Percentiles rank a stretch among this genome's conserved stretches.
Evolutionary conservation across 2,113 vertebrate genomes (phyloP).

Genomic region (Hirundichthys speculiger): DNA sequence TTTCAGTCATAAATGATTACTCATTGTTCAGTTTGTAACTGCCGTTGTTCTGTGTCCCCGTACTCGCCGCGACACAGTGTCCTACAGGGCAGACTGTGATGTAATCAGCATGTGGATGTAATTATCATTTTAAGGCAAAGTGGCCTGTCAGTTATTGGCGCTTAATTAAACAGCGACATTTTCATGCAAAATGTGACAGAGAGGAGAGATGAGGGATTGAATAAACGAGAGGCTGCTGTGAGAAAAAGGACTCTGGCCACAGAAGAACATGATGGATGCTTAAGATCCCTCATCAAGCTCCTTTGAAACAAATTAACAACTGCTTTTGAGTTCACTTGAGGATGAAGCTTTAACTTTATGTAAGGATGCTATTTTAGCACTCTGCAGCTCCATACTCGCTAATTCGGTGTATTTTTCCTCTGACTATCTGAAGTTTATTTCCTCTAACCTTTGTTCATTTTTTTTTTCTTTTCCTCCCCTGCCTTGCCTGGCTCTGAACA

Average conservation of each 20-base stretch:
- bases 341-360: no score
- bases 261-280: neutral
- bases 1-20: no score
- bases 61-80: neutral
- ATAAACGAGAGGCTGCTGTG: neutral
- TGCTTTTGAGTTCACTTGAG: no score
- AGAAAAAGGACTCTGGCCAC: neutral
- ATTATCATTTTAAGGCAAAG: slow-evolving; percentile 6
- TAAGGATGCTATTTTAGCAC: no score
- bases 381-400: neutral
- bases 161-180: slow-evolving; percentile 12
- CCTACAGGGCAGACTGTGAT: no score
- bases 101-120: neutral
- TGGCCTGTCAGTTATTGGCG: no score
- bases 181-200: neutral
- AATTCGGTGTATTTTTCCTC: neutral
- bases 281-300: no score
- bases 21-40: neutral
- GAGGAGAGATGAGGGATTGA: neutral
- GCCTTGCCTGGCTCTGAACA: neutral
- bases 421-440: no score
- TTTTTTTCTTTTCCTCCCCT: neutral
- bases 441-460: slow-evolving; percentile 16
- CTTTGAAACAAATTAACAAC: no score
- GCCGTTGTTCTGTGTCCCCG: neutral